Conservation (phyloP, 2,888 invertebrate genomes). For the Busseola fusca region DNA sequence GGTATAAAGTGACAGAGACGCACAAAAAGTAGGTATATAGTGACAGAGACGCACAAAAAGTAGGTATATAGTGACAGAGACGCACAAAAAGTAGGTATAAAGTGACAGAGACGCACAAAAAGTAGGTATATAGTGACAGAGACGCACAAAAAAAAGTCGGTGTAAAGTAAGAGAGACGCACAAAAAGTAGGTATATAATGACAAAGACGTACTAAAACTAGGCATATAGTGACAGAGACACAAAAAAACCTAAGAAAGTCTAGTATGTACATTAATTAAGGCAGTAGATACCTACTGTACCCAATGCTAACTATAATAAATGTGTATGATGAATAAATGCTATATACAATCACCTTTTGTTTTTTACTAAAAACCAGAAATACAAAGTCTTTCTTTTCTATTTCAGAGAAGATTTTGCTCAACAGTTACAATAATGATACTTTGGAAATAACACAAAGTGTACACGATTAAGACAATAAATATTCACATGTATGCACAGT, state of each 20-base stretch:
- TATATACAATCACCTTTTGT: not conserved
- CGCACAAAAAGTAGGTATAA: too few relatives aligned
- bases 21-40: too few relatives aligned
- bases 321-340: not conserved
- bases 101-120: too few relatives aligned
- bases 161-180: too few relatives aligned
- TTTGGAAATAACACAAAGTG: conserved; percentile 14
- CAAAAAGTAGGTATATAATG: too few relatives aligned
- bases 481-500: conserved; percentile 39
- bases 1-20: too few relatives aligned
- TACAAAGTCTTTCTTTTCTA: conserved; percentile 1
- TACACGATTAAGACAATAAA: conserved; percentile 34
- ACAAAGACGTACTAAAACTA: too few relatives aligned
- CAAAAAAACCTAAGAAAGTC: not conserved
- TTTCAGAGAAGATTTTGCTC: conserved; percentile 5
- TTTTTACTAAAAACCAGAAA: not conserved
- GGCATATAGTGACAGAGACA: too few relatives aligned
- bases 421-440: conserved; percentile 8
- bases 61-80: too few relatives aligned
- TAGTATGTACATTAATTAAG: not conserved
- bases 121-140: not conserved
- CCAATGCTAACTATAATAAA: not conserved
- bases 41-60: too few relatives aligned
- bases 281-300: not conserved
- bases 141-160: not conserved